A percentile compares a stretch with the other conserved stretches of the same genome.
phyloP scores from a whole-genome alignment of 1,140 invertebrate species.

The Mactra quadrangularis region DNA sequence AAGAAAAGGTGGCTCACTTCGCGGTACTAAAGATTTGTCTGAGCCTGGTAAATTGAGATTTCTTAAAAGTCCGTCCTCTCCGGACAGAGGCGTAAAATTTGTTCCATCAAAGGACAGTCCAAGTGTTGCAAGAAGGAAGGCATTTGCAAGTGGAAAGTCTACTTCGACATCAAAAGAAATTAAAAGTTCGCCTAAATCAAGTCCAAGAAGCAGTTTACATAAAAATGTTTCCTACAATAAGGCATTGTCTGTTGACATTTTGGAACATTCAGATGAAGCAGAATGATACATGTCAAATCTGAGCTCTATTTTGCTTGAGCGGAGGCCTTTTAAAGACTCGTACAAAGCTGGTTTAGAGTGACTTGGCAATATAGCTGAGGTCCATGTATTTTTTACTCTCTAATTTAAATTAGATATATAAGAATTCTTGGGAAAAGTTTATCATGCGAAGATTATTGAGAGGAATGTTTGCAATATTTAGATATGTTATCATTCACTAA shows the following conservation, averaged over 20 bases:
- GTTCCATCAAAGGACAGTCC: constrained; percentile 10
- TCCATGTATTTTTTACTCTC: too few relatives aligned
- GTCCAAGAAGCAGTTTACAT: background rate
- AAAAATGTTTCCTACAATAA: constrained; percentile 57
- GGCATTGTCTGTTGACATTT: constrained; percentile 25
- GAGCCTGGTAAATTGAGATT: background rate
- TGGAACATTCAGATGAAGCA: background rate
- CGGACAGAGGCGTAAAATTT: constrained; percentile 15
- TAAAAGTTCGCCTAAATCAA: background rate
- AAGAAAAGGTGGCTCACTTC: background rate
- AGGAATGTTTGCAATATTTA: too few relatives aligned
- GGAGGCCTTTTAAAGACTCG: too few relatives aligned
- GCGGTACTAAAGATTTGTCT: constrained; percentile 6
- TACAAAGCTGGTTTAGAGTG: too few relatives aligned
- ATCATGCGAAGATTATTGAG: too few relatives aligned
- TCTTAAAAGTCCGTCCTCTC: background rate
- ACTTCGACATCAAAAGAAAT: background rate
- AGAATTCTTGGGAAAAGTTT: too few relatives aligned
- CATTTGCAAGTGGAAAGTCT: background rate
- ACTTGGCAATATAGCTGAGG: too few relatives aligned
- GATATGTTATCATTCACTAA: too few relatives aligned
- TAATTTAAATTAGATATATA: too few relatives aligned
- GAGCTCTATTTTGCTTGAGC: too few relatives aligned
- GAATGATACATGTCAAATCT: background rate
- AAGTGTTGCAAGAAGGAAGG: background rate